Conservation (phyloP, 2,888 invertebrate species). For the Dusona sp. region DNA sequence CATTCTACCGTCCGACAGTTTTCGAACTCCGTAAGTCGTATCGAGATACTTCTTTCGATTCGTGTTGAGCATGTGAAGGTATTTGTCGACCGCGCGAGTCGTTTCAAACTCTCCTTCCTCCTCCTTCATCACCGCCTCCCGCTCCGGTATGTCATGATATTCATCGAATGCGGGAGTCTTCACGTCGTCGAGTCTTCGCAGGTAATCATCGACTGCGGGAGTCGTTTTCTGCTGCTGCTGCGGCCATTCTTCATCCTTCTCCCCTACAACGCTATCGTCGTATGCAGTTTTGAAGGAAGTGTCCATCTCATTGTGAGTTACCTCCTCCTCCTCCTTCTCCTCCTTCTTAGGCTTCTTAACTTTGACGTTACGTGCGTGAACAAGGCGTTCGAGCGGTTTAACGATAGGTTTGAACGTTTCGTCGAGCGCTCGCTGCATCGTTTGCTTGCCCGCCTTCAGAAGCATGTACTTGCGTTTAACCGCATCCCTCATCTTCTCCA, state of each 20-base stretch:
- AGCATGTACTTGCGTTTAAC: slow-evolving; percentile 41
- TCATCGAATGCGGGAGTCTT: not conserved
- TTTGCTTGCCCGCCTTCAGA: slow-evolving; percentile 30
- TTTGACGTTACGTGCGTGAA: slow-evolving; percentile 15
- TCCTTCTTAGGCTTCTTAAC: not conserved
- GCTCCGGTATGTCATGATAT: not conserved
- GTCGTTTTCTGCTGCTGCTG: not conserved
- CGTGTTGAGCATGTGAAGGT: slow-evolving; percentile 31
- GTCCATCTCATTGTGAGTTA: not conserved
- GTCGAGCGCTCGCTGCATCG: slow-evolving; percentile 21
- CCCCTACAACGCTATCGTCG: too few relatives aligned
- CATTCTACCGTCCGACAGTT: slow-evolving; percentile 27
- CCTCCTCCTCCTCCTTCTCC: not conserved
- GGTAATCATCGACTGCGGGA: not conserved
- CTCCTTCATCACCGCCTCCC: too few relatives aligned
- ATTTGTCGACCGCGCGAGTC: slow-evolving; percentile 15
- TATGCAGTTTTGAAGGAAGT: slow-evolving; percentile 33
- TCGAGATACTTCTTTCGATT: slow-evolving; percentile 54
- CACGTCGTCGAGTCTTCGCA: not conserved
- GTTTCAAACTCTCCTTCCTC: not conserved
- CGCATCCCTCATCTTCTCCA: slow-evolving; percentile 28
- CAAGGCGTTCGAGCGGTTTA: slow-evolving; percentile 25
- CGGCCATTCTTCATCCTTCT: slow-evolving; percentile 21
- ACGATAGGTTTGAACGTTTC: slow-evolving; percentile 34
- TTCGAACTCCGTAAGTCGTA: slow-evolving; percentile 51